phyloP scores from a whole-genome alignment of 2,113 vertebrate species.

The Nestor notabilis region DNA sequence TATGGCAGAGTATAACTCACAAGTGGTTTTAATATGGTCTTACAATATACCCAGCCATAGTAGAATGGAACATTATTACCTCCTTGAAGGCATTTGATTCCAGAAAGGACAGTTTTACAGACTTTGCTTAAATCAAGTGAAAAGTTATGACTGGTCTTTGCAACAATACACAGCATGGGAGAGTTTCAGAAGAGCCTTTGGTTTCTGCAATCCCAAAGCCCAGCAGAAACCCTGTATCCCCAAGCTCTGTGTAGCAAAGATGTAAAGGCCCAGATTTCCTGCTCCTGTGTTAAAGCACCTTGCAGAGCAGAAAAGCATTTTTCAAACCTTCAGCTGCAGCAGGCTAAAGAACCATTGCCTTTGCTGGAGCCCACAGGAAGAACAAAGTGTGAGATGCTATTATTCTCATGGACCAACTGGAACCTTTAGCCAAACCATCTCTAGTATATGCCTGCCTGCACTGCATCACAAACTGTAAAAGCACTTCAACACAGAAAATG shows the following conservation, averaged over 20 bases:
- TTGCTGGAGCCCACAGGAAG: background rate
- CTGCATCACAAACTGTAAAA: background rate
- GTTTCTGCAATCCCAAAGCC: background rate
- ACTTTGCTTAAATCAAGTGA: background rate
- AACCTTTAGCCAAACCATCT: background rate
- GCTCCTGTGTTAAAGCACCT: background rate
- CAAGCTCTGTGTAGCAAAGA: background rate
- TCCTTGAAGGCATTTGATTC: background rate
- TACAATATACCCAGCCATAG: background rate
- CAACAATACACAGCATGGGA: background rate
- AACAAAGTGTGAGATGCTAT: accelerated
- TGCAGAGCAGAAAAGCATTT: background rate
- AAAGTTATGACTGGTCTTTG: background rate
- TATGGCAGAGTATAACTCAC: background rate
- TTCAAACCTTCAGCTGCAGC: background rate
- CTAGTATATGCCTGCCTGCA: background rate
- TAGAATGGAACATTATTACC: background rate
- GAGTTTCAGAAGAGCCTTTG: background rate
- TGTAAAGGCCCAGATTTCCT: background rate
- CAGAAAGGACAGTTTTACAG: background rate
- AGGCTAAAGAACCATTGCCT: background rate
- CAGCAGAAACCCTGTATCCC: background rate
- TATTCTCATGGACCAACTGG: background rate
- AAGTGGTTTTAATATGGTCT: background rate
- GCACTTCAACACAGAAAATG: background rate